Evolutionary conservation across 2,113 vertebrate species (phyloP).

Genomic region (Australoheros scitulus): DNA sequence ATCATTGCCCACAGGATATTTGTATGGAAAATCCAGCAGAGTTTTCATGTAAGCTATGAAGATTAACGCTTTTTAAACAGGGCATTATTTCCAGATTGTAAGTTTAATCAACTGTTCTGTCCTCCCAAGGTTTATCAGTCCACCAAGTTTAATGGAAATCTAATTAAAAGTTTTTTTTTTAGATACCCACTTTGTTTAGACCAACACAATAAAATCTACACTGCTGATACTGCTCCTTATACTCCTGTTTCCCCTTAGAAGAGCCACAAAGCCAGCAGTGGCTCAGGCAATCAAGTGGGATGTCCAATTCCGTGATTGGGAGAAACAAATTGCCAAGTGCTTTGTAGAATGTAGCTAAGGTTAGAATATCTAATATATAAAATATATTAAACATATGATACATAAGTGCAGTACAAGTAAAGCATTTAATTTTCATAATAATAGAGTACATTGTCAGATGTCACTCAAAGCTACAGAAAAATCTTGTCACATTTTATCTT

Average conservation of each 20-base stretch:
- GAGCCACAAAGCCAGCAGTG: neutral
- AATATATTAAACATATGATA: too few species aligned
- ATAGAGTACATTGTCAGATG: neutral
- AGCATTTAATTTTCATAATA: too few species aligned
- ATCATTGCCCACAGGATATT: neutral
- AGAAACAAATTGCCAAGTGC: too few species aligned
- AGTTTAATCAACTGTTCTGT: conserved; percentile 11
- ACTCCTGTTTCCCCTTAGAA: neutral
- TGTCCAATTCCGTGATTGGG: neutral
- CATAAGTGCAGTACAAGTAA: too few species aligned
- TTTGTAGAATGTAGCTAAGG: too few species aligned
- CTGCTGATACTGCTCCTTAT: neutral
- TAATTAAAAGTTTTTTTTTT: conserved; percentile 27
- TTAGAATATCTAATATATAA: too few species aligned
- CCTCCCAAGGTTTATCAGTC: conserved; percentile 7
- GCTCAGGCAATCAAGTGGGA: neutral
- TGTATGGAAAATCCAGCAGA: neutral
- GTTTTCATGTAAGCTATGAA: neutral
- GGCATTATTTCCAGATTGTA: neutral
- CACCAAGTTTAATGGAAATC: conserved; percentile 9
- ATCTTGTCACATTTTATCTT: neutral
- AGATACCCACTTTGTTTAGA: neutral
- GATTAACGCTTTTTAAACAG: neutral
- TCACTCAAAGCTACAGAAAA: neutral
- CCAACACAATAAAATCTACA: conserved; percentile 1